phyloP scores from a whole-genome alignment of 2,113 vertebrate genomes.

The Perca flavescens region DNA sequence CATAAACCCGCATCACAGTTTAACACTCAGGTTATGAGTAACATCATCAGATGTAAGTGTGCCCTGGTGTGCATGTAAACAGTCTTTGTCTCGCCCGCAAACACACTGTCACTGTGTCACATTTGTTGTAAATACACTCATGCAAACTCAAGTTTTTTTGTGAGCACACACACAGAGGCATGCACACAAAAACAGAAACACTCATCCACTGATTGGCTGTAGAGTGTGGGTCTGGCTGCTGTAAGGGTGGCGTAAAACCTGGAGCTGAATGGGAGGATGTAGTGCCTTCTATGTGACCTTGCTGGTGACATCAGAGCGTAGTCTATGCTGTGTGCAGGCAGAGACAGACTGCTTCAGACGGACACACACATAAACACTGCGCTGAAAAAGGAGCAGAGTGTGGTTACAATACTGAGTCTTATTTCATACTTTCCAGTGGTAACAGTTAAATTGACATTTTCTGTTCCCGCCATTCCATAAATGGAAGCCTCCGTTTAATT shows the following conservation, averaged over 20 bases:
- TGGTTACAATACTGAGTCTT: slow-evolving; percentile 60
- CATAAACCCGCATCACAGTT: slow-evolving; percentile 43
- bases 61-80: slow-evolving; percentile 48
- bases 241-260: slow-evolving; percentile 50
- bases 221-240: slow-evolving; percentile 17
- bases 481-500: slow-evolving; percentile 80
- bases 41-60: slow-evolving; percentile 39
- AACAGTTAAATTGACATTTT: slow-evolving; percentile 81
- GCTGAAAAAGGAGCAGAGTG: slow-evolving; percentile 44
- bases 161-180: background rate
- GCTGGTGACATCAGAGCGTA: slow-evolving; percentile 64
- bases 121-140: slow-evolving; percentile 53
- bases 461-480: slow-evolving; percentile 69
- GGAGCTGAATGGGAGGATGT: slow-evolving; percentile 63
- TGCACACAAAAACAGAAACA: slow-evolving; percentile 1
- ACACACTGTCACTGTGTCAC: slow-evolving; percentile 29
- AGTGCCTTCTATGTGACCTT: slow-evolving; percentile 76
- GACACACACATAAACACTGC: slow-evolving; percentile 25
- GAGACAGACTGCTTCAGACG: slow-evolving; percentile 41
- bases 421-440: slow-evolving; percentile 82
- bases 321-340: slow-evolving; percentile 13
- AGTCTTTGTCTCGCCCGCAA: slow-evolving; percentile 43
- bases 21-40: slow-evolving; percentile 39
- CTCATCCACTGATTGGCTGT: slow-evolving; percentile 24
- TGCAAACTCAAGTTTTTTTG: slow-evolving; percentile 31